phyloP scores from a whole-genome alignment of 1,140 invertebrate genomes.

The Nasonia vitripennis region DNA sequence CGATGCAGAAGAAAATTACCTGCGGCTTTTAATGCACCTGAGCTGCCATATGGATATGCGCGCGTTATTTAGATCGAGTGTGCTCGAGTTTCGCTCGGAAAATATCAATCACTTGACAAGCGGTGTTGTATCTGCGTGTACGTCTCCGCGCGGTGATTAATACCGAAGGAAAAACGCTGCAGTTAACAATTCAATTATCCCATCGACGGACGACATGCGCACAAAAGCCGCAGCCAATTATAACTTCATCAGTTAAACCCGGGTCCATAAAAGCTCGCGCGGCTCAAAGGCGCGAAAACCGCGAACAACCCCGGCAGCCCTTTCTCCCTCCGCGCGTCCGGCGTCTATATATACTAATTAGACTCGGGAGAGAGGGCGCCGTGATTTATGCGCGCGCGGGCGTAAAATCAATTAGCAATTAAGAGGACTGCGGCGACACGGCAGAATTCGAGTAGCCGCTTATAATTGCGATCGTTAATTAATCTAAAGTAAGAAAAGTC shows the following conservation, averaged over 20 bases:
- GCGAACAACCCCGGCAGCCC: background rate
- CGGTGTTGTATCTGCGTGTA: background rate
- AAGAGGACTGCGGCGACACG: conserved; percentile 58
- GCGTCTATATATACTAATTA: conserved; percentile 15
- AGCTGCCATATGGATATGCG: too few species aligned
- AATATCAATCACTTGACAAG: too few species aligned
- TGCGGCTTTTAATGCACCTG: too few species aligned
- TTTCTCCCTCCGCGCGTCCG: background rate
- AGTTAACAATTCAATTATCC: background rate
- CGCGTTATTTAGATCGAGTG: background rate
- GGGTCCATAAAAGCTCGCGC: background rate
- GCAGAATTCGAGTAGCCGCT: background rate
- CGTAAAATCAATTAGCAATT: conserved; percentile 66
- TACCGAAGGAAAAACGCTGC: background rate
- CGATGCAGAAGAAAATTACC: too few species aligned
- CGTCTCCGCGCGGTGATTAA: background rate
- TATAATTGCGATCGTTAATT: conserved; percentile 44
- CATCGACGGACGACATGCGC: background rate
- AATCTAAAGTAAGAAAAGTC: background rate
- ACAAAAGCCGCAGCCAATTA: background rate
- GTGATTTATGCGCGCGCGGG: conserved; percentile 47
- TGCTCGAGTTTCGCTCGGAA: too few species aligned
- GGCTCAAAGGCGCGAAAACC: conserved; percentile 14
- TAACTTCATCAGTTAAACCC: background rate
- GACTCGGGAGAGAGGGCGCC: conserved; percentile 17